Evolutionary conservation across 2,113 vertebrate genomes (phyloP).

Genomic region (Heloderma charlesbogerti): DNA sequence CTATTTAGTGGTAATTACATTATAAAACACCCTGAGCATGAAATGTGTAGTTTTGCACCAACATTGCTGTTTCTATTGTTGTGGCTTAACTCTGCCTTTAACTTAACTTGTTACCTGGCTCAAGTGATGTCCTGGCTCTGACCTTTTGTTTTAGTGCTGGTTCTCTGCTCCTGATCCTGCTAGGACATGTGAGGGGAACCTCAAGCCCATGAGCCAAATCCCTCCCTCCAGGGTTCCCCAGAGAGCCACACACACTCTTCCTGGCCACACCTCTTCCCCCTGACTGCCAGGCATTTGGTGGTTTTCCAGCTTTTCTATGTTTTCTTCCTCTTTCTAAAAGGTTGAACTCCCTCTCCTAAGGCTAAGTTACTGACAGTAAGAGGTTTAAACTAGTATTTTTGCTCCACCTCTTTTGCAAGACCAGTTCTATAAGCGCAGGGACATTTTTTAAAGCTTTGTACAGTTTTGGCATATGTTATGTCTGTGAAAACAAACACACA

Average conservation of each 20-base stretch:
- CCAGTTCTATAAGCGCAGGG: not conserved
- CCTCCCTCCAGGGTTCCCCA: too few relatives aligned
- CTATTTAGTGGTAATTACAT: not conserved
- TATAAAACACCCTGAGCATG: not conserved
- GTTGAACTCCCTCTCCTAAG: too few relatives aligned
- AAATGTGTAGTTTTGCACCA: slow-evolving; percentile 11
- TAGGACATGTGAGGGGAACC: too few relatives aligned
- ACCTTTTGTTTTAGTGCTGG: not conserved
- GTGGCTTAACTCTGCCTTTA: not conserved
- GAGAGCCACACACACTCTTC: too few relatives aligned
- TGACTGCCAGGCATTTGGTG: too few relatives aligned
- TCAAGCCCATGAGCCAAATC: too few relatives aligned
- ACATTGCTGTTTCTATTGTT: too few relatives aligned
- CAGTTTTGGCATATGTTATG: not conserved
- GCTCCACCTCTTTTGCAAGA: not conserved
- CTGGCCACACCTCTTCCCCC: too few relatives aligned
- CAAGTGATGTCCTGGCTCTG: not conserved
- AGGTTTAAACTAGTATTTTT: too few relatives aligned
- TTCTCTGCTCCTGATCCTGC: not conserved
- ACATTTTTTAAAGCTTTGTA: not conserved
- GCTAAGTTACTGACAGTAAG: too few relatives aligned
- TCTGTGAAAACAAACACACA: not conserved
- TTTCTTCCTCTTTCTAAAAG: too few relatives aligned
- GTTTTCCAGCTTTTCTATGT: too few relatives aligned
- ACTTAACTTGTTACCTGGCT: not conserved